Conservation (phyloP, 2,113 vertebrate species). For the Psilopsiagon aurifrons region DNA sequence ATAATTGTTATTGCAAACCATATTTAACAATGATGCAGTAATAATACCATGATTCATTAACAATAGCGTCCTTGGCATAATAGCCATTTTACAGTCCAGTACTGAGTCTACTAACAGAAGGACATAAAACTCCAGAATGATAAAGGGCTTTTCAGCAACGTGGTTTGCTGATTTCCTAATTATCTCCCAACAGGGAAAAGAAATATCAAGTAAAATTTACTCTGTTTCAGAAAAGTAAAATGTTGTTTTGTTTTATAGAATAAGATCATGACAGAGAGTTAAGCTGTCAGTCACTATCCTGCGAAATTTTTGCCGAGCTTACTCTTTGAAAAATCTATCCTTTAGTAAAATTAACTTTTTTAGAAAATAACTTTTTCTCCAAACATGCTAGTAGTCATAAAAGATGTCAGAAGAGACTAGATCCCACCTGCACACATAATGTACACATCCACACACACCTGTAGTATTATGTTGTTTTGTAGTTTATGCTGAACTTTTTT, state of each 20-base stretch:
- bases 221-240: conserved; percentile 9
- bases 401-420: background rate
- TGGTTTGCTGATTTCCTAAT: background rate
- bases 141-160: background rate
- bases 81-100: background rate
- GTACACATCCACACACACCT: background rate
- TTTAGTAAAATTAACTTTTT: background rate
- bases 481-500: background rate
- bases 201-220: background rate
- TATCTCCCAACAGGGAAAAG: background rate
- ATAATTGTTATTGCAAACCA: background rate
- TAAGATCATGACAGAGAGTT: background rate
- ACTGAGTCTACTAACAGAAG: background rate
- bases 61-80: background rate
- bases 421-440: background rate
- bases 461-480: background rate
- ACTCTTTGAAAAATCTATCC: background rate
- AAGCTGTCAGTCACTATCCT: background rate
- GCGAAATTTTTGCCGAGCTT: background rate
- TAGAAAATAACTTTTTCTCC: background rate
- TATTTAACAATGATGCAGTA: background rate
- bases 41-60: background rate
- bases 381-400: background rate
- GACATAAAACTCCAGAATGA: background rate
- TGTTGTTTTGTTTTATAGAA: background rate